phyloP scores from a whole-genome alignment of 2,113 vertebrate genomes.

The Illadopsis cleaveri region DNA sequence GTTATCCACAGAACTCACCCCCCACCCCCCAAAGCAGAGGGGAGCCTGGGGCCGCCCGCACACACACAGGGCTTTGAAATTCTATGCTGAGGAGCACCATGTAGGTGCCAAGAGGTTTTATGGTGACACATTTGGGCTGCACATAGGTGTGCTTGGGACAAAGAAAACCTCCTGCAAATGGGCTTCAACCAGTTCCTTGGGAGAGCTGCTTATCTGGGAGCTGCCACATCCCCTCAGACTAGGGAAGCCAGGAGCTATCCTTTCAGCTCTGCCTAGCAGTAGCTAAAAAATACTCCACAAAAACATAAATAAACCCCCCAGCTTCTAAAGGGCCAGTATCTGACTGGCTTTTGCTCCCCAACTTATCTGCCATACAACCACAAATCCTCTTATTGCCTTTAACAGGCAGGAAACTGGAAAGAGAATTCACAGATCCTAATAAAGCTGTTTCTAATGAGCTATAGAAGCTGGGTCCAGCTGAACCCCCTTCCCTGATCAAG shows the following conservation, averaged over 20 bases:
- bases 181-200: background rate
- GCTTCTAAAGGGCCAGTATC: background rate
- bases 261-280: background rate
- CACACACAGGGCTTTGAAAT: conserved; percentile 15
- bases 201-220: background rate
- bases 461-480: background rate
- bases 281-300: background rate
- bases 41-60: background rate
- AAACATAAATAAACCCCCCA: background rate
- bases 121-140: conserved; percentile 57
- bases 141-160: conserved; percentile 20
- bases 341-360: background rate
- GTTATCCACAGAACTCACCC: background rate
- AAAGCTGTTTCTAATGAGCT: background rate
- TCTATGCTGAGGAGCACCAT: background rate
- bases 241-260: background rate
- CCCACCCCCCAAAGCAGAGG: background rate
- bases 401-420: background rate
- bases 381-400: background rate
- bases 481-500: background rate
- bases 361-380: background rate
- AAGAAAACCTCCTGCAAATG: background rate
- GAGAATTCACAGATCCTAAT: background rate
- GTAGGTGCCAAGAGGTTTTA: conserved; percentile 53
- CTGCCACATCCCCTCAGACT: background rate